Evolutionary conservation across 2,888 invertebrate genomes (phyloP).

Genomic region (Caenorhabditis becei): DNA sequence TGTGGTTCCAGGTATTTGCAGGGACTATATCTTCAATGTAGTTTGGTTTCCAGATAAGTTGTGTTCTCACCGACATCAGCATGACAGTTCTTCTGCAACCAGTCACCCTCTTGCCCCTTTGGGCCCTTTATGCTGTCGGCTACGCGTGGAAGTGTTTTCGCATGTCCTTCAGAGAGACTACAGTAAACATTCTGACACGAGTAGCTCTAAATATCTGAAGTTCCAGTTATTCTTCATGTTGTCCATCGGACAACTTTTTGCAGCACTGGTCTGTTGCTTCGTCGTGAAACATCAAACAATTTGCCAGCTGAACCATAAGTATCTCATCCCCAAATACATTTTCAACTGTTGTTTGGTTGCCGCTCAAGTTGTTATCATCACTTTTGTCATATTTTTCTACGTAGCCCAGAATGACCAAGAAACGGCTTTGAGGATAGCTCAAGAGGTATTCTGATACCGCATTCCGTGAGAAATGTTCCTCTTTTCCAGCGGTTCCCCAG

Average conservation of each 20-base stretch:
- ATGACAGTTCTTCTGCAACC: constrained; percentile 11
- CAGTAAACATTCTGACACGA: background rate
- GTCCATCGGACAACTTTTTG: constrained; percentile 7
- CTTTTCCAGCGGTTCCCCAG: background rate
- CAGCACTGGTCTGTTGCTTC: constrained; percentile 6
- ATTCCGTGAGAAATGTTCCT: background rate
- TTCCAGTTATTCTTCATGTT: constrained; percentile 16
- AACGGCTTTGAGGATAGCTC: background rate
- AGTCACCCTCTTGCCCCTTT: constrained; percentile 6
- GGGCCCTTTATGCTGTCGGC: constrained; percentile 3
- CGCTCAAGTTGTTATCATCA: background rate
- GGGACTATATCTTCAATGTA: too few species aligned
- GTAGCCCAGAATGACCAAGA: background rate
- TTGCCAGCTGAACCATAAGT: background rate
- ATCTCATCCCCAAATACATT: background rate
- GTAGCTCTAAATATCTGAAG: too few species aligned
- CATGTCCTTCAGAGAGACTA: background rate
- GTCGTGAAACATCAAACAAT: constrained; percentile 15
- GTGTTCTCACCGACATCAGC: constrained; percentile 3
- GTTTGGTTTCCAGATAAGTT: constrained; percentile 11
- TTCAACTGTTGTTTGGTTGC: background rate
- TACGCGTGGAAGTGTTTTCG: background rate
- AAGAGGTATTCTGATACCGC: background rate
- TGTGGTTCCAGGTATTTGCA: constrained; percentile 12
- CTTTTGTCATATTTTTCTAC: constrained; percentile 2